These are phyloP conservation scores for Balearica regulorum DNA, from an alignment of 2,797 vertebrate genomes.

Conservation along the genomic window DNA sequence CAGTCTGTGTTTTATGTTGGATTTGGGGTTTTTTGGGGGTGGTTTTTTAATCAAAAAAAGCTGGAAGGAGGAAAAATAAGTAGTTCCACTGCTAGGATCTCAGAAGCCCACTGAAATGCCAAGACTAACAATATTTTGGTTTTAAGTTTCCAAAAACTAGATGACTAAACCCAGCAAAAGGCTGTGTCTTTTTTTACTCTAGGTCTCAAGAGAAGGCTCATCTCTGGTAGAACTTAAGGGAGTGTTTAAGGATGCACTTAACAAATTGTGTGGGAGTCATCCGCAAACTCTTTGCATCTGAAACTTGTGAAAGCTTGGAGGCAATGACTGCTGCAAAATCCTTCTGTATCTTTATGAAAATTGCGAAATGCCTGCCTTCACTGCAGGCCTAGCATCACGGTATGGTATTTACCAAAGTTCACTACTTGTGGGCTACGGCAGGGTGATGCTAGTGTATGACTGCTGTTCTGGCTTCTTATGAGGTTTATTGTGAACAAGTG, in stretches of 20 bases:
- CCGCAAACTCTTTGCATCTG: neutral
- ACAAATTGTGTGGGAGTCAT: neutral
- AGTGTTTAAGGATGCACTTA: neutral
- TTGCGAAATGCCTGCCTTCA: neutral
- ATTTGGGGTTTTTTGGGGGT: neutral
- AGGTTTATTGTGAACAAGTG: neutral
- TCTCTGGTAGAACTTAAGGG: neutral
- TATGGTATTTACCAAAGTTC: neutral
- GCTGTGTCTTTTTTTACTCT: neutral
- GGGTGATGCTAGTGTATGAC: neutral
- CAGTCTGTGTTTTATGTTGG: neutral
- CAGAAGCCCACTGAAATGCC: neutral
- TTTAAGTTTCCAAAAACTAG: neutral
- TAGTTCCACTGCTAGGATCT: neutral
- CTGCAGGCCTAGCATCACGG: neutral
- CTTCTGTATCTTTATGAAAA: neutral
- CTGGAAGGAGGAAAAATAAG: neutral
- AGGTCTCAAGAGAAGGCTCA: neutral
- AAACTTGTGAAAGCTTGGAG: neutral
- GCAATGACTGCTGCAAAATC: neutral
- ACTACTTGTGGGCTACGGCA: neutral
- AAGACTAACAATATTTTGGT: neutral
- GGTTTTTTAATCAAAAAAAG: neutral
- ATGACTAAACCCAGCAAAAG: neutral
- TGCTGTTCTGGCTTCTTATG: neutral